Conservation (phyloP, 2,797 vertebrate genomes). For the Schizopygopsis malacanthus region DNA sequence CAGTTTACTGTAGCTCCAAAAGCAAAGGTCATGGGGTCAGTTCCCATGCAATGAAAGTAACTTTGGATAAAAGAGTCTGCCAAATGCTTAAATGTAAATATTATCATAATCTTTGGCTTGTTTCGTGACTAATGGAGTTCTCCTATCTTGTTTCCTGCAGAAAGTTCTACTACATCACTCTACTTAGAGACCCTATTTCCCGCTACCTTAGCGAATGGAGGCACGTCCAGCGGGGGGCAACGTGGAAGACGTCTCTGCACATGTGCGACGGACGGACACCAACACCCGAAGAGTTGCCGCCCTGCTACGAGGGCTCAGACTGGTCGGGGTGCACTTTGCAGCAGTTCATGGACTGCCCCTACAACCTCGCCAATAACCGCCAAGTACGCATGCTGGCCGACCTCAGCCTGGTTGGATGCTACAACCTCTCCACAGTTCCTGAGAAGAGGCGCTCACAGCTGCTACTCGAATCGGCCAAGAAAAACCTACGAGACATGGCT, state of each 20-base stretch:
- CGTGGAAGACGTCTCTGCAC: constrained; percentile 97
- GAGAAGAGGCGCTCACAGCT: constrained; percentile 95
- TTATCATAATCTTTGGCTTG: neutral
- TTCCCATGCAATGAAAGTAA: neutral
- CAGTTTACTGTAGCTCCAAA: neutral
- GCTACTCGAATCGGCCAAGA: constrained; percentile 96
- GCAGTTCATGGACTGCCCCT: constrained; percentile 99
- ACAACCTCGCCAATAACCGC: constrained; percentile 94
- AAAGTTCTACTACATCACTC: constrained; percentile 98
- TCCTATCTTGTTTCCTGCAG: constrained; percentile 68
- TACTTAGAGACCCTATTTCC: constrained; percentile 95
- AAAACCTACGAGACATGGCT: constrained; percentile 98
- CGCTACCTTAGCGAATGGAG: constrained; percentile 99
- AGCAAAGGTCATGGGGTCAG: neutral
- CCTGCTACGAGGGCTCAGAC: constrained; percentile 96
- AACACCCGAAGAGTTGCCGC: constrained; percentile 92
- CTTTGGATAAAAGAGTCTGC: neutral
- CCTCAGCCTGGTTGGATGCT: constrained; percentile 96
- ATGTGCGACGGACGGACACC: constrained; percentile 98
- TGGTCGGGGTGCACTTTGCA: constrained; percentile 97
- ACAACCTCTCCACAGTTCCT: constrained; percentile 95
- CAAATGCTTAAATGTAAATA: neutral
- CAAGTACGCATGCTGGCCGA: constrained; percentile 96
- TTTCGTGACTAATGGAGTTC: neutral
- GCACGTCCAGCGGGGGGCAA: constrained; percentile 95